Percentiles rank a stretch among this genome's conserved stretches.
These are phyloP conservation scores for Xylocopa sonorina DNA, from an alignment of 1,140 invertebrate species.

Conservation along the genomic window DNA sequence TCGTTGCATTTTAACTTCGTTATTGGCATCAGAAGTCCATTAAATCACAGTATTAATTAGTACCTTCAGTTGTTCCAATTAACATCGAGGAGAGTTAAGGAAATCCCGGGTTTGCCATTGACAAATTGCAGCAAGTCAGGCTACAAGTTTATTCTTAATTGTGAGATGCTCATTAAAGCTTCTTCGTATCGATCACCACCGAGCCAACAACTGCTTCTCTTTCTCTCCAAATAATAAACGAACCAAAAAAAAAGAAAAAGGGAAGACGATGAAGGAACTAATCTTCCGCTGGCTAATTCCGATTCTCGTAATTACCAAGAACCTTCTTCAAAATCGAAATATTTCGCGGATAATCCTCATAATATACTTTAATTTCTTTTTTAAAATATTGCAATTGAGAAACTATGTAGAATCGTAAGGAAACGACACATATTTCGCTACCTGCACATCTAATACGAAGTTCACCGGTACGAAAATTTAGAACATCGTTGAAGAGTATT, in stretches of 20 bases:
- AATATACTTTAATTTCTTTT: too few relatives aligned
- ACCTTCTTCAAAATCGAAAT: neutral
- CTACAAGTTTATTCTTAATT: neutral
- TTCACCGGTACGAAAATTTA: neutral
- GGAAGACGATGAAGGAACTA: neutral
- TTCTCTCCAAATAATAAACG: neutral
- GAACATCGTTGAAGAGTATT: neutral
- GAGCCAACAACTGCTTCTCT: neutral
- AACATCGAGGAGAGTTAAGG: too few relatives aligned
- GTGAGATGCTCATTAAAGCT: neutral
- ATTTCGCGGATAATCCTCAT: too few relatives aligned
- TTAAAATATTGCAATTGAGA: too few relatives aligned
- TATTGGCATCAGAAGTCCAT: neutral
- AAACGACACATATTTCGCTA: too few relatives aligned
- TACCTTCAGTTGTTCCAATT: neutral
- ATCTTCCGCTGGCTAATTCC: neutral
- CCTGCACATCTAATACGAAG: neutral
- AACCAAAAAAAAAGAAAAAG: neutral
- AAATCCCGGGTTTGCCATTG: neutral
- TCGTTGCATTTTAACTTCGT: neutral
- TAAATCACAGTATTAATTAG: neutral
- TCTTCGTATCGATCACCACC: neutral
- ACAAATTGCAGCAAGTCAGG: neutral
- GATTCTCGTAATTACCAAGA: neutral
- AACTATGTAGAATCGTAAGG: too few relatives aligned